A percentile compares a stretch with the other conserved stretches of the same genome.
phyloP scores from a whole-genome alignment of 2,113 vertebrate species.

The Sinocyclocheilus maitianheensis region DNA sequence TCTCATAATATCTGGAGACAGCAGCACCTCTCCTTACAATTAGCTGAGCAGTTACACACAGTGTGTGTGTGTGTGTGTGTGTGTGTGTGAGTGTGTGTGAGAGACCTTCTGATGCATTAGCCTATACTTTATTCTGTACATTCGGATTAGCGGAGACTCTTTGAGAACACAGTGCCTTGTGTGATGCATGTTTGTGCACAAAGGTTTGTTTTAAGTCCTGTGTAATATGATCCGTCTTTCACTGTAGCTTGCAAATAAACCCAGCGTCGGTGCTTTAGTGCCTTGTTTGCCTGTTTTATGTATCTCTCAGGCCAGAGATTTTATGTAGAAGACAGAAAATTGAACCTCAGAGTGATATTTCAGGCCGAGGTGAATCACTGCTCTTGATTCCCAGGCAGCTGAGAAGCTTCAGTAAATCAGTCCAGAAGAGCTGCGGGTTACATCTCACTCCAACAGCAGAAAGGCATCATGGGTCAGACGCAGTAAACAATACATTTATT shows the following conservation, averaged over 20 bases:
- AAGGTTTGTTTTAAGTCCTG: slow-evolving; percentile 43
- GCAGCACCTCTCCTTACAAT: not conserved
- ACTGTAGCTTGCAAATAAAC: slow-evolving; percentile 37
- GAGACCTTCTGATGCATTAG: not conserved
- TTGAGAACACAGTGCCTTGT: slow-evolving; percentile 29
- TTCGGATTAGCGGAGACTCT: not conserved
- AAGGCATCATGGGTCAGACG: not conserved
- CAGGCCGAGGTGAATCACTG: slow-evolving; percentile 5
- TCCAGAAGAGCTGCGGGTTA: not conserved
- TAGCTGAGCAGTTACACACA: not conserved
- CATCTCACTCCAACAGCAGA: not conserved
- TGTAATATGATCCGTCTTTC: slow-evolving; percentile 41
- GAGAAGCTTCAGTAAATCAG: slow-evolving; percentile 3
- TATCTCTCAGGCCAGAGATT: slow-evolving; percentile 1
- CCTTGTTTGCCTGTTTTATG: slow-evolving; percentile 30
- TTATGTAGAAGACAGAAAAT: slow-evolving; percentile 23
- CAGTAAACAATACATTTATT: not conserved
- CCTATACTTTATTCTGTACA: slow-evolving; percentile 7
- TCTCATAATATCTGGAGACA: not conserved
- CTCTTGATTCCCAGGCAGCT: not conserved
- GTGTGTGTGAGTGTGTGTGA: too few relatives aligned
- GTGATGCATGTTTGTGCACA: slow-evolving; percentile 32
- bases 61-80: not conserved
- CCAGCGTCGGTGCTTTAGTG: slow-evolving; percentile 3
- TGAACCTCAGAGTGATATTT: slow-evolving; percentile 27